phyloP scores from a whole-genome alignment of 2,113 vertebrate genomes.

The Ictidomys tridecemlineatus region DNA sequence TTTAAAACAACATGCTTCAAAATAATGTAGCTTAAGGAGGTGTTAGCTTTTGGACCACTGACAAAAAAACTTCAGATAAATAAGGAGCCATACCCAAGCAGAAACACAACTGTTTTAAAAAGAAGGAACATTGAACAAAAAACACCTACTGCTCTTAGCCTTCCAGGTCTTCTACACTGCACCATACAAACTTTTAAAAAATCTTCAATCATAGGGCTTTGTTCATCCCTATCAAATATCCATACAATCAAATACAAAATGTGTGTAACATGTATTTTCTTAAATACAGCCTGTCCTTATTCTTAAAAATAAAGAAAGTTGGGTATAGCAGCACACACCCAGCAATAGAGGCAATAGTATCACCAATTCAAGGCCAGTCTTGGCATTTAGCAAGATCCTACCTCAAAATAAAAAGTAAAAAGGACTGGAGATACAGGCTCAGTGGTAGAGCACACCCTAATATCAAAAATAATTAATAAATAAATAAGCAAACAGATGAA shows the following conservation, averaged over 20 bases:
- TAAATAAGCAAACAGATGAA: no score
- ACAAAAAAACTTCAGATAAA: conserved; percentile 45
- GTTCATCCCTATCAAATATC: neutral
- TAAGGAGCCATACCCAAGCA: neutral
- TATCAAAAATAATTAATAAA: no score
- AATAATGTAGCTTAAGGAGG: conserved; percentile 12
- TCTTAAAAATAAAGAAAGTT: conserved; percentile 21
- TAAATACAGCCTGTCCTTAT: neutral
- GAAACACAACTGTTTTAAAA: neutral
- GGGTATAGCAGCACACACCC: no score
- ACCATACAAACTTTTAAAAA: neutral
- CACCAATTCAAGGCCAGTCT: no score
- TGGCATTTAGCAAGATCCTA: no score
- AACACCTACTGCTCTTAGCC: neutral
- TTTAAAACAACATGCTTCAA: conserved; percentile 60
- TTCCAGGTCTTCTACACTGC: neutral
- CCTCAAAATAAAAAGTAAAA: no score
- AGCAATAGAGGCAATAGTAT: no score
- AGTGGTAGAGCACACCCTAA: no score
- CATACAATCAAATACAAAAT: conserved; percentile 32
- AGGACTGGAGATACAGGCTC: no score
- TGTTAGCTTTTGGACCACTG: neutral
- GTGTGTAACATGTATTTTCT: conserved; percentile 49
- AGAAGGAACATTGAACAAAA: neutral
- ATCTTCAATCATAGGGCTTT: neutral